phyloP scores from a whole-genome alignment of 2,113 vertebrate species.

The Polyodon spathula region DNA sequence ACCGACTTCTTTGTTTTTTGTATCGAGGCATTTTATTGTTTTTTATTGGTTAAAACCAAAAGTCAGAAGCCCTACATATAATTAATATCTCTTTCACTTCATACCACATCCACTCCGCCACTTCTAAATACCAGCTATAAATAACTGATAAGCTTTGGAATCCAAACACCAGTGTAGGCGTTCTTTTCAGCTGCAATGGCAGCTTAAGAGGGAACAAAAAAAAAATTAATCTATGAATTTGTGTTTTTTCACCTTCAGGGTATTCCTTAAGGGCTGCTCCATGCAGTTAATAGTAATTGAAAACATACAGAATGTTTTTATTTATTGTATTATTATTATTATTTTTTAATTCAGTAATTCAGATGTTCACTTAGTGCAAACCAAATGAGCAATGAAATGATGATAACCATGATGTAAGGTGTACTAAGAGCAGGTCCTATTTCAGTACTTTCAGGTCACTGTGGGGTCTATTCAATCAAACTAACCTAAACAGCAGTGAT shows the following conservation, averaged over 20 bases:
- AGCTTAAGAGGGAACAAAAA: slow-evolving; percentile 12
- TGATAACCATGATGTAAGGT: no score
- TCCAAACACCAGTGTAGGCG: slow-evolving; percentile 25
- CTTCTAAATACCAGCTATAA: slow-evolving; percentile 42
- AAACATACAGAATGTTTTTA: not conserved
- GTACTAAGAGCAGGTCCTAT: no score
- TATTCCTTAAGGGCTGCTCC: not conserved
- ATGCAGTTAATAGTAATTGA: not conserved
- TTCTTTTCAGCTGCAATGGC: slow-evolving; percentile 21
- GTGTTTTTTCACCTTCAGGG: not conserved
- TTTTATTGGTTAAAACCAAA: no score
- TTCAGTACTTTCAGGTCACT: no score
- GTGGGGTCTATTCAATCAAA: no score
- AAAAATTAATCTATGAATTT: not conserved
- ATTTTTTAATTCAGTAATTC: no score
- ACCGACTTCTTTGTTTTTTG: no score
- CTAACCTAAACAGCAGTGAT: no score
- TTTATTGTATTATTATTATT: no score
- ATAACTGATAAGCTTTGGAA: slow-evolving; percentile 33
- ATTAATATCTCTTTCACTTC: slow-evolving; percentile 26
- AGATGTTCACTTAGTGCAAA: no score
- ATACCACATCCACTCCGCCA: slow-evolving; percentile 13
- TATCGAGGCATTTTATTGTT: no score
- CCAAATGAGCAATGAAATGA: no score
- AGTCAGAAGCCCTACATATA: not conserved